Evolutionary conservation across 2,888 invertebrate species (phyloP).

Genomic region (Napeogenes inachia): DNA sequence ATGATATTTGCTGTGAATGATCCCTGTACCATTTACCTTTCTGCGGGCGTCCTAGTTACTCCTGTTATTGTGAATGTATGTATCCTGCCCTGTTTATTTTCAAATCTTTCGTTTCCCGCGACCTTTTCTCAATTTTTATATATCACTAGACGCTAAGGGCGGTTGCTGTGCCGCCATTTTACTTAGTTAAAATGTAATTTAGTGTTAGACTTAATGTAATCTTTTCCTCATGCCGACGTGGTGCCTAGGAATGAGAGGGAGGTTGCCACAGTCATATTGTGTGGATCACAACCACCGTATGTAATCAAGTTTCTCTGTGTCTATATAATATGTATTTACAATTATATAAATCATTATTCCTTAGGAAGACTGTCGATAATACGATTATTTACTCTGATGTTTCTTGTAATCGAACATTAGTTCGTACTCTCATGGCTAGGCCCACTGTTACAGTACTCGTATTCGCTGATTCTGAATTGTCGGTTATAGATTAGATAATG

Average conservation of each 20-base stretch:
- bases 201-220: slow-evolving; percentile 28
- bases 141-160: slow-evolving; percentile 20
- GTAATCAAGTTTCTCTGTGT: slow-evolving; percentile 21
- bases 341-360: background rate
- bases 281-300: slow-evolving; percentile 15
- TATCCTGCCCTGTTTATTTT: background rate
- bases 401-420: background rate
- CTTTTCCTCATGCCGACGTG: slow-evolving; percentile 25
- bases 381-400: background rate
- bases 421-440: slow-evolving; percentile 11
- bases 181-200: slow-evolving; percentile 29
- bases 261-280: slow-evolving; percentile 16
- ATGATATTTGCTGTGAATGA: slow-evolving; percentile 23
- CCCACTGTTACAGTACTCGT: slow-evolving; percentile 9
- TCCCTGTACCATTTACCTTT: slow-evolving; percentile 26
- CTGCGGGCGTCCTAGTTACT: slow-evolving; percentile 26
- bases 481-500: slow-evolving; percentile 16
- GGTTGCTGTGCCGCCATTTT: slow-evolving; percentile 21
- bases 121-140: slow-evolving; percentile 6
- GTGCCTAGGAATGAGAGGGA: slow-evolving; percentile 19
- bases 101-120: slow-evolving; percentile 6
- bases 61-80: slow-evolving; percentile 9
- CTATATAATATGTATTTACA: slow-evolving; percentile 13
- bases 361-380: slow-evolving; percentile 2
- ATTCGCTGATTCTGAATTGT: slow-evolving; percentile 7